Evolutionary conservation across 2,797 vertebrate genomes (phyloP), one percentile per base, ranked within the genome.

Genomic region (Characodon lateralis): DNA sequence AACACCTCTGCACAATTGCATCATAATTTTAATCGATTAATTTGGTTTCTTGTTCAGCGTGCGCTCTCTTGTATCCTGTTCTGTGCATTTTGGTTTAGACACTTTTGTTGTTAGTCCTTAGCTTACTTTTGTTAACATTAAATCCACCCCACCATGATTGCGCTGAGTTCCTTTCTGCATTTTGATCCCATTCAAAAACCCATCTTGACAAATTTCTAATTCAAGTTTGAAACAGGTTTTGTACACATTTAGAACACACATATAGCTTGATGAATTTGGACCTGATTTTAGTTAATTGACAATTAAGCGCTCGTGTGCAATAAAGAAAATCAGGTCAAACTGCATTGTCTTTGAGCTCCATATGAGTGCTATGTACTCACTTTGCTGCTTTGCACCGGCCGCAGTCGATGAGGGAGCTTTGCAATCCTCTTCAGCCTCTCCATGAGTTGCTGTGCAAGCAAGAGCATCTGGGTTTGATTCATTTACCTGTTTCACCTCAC

Each of bases 301-400:
- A 65, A 39, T 65, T 65, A 16, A 22, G 61, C 3, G 31, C 31
- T 22, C 18, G 31, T 65, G 61, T 22, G 31, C 31, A 20, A 65
- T 39, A 35, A 10, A 51, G 16, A 51, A 51, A 51, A 51, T 4
- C 28, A 59, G 58, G 13, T 59, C 28, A 18, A 61, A 61, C 14
- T 61, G 59, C 28, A 31, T 31, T 61, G 28, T 31, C 18, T 69
- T 69, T 53, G 53, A 46, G 74, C 69, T 35, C 73, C 63, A 56
- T 35, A 35, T 56, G 35, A 63, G 50, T 8, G 35, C 76, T 41
- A 2, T 35, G 56, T 22, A 82, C 94, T 91, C 87, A 97, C 97
- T 95, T 98, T 97, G 95, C 96, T 97, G 90, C 96, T 98, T 91
- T 97, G 97, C 1, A 95, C 94, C 0, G 97, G 97, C 48, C 94